Evolutionary conservation across 1,140 invertebrate genomes (phyloP).

Genomic region (Dinoponera quadriceps): DNA sequence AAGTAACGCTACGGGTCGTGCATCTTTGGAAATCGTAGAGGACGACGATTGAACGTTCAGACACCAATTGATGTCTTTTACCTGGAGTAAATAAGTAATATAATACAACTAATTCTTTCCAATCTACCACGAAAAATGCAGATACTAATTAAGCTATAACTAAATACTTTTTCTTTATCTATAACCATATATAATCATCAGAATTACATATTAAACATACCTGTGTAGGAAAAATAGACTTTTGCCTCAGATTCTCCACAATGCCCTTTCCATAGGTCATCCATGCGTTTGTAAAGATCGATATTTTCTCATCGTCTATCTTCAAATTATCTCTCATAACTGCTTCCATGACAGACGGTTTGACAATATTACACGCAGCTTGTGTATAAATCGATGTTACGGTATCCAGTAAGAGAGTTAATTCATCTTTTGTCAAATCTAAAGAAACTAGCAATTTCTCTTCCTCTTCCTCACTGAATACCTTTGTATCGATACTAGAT

Average conservation of each 20-base stretch:
- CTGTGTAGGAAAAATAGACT: slow-evolving; percentile 80
- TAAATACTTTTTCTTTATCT: neutral
- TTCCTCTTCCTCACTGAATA: slow-evolving; percentile 80
- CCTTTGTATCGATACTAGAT: slow-evolving; percentile 65
- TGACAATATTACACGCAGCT: slow-evolving; percentile 77
- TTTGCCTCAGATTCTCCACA: slow-evolving; percentile 74
- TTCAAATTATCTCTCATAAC: slow-evolving; percentile 76
- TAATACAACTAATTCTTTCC: neutral
- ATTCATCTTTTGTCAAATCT: slow-evolving; percentile 75
- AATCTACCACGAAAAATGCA: no score
- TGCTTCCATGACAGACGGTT: slow-evolving; percentile 74
- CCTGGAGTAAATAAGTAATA: slow-evolving; percentile 61
- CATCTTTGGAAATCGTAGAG: slow-evolving; percentile 76
- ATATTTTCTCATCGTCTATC: slow-evolving; percentile 76
- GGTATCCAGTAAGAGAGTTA: slow-evolving; percentile 76
- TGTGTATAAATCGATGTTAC: slow-evolving; percentile 76
- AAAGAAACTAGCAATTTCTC: slow-evolving; percentile 81
- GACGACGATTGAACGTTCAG: slow-evolving; percentile 81
- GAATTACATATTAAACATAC: slow-evolving; percentile 70
- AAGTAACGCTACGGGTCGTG: slow-evolving; percentile 74
- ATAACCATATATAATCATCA: neutral
- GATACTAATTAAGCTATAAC: neutral
- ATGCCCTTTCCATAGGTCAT: slow-evolving; percentile 78
- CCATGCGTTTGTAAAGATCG: slow-evolving; percentile 79
- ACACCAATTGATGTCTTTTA: slow-evolving; percentile 79